A percentile compares a stretch with the other conserved stretches of the same genome.
These are phyloP conservation scores for Cheilinus undulatus DNA, from an alignment of 2,113 vertebrate genomes.

Conservation along the genomic window DNA sequence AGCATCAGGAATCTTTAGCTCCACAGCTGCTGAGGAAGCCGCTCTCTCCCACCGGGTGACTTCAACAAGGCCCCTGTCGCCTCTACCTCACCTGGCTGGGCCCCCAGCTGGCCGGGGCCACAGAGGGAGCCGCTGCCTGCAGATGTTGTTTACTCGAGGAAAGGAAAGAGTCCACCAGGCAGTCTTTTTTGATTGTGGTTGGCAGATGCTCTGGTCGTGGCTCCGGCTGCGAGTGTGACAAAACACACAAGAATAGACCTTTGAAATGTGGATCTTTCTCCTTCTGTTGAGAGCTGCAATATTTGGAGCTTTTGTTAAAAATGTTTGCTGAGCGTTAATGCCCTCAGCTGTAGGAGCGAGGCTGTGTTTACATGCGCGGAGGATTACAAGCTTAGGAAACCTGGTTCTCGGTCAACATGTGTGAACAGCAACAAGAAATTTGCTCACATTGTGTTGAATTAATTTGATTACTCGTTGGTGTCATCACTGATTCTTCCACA, in stretches of 20 bases:
- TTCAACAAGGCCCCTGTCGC: background rate
- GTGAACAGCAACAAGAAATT: conserved; percentile 10
- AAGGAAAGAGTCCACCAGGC: conserved; percentile 16
- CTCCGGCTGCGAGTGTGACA: background rate
- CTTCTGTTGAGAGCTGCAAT: conserved; percentile 10
- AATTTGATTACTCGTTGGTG: background rate
- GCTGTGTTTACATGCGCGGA: conserved; percentile 2
- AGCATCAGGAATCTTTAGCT: conserved; percentile 7
- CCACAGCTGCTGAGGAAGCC: conserved; percentile 33
- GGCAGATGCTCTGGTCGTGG: conserved; percentile 23
- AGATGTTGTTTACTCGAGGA: conserved; percentile 59
- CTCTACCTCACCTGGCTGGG: conserved; percentile 24
- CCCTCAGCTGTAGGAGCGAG: conserved; percentile 12
- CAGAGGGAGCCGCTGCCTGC: conserved; percentile 19
- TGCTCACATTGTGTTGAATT: background rate
- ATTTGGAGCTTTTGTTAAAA: conserved; percentile 27
- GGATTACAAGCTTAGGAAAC: conserved; percentile 18
- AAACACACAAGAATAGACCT: background rate
- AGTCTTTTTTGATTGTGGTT: conserved; percentile 25
- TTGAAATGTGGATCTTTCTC: conserved; percentile 1
- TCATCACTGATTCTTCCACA: conserved; percentile 14
- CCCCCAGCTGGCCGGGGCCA: conserved; percentile 34
- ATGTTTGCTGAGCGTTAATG: conserved; percentile 22
- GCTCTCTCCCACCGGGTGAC: conserved; percentile 16
- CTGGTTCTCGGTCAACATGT: conserved; percentile 8